Percentiles rank a stretch among this genome's conserved stretches.
phyloP scores from a whole-genome alignment of 2,797 vertebrate genomes.

The Sciurus vulgaris region DNA sequence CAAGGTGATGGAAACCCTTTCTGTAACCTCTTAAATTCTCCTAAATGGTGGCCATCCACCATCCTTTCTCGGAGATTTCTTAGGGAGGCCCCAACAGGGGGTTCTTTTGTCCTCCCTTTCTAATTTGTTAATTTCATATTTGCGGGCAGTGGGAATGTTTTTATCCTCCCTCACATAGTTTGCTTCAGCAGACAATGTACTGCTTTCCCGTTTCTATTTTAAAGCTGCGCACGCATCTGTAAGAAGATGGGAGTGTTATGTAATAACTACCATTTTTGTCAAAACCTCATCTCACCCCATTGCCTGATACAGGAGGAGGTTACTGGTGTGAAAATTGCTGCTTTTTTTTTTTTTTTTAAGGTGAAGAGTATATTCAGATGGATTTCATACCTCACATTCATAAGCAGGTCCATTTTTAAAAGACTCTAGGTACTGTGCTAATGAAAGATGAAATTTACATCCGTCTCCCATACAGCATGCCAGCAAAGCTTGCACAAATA shows the following conservation, averaged over 20 bases:
- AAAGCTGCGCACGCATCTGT: constrained; percentile 80
- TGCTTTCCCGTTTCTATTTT: constrained; percentile 75
- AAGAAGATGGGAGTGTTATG: constrained; percentile 80
- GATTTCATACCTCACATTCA: constrained; percentile 82
- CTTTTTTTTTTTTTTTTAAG: constrained; percentile 62
- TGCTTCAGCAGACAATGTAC: constrained; percentile 79
- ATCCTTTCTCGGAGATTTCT: background rate
- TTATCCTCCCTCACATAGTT: constrained; percentile 68
- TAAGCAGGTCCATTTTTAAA: constrained; percentile 76
- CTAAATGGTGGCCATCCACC: background rate
- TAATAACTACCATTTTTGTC: constrained; percentile 80
- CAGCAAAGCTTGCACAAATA: constrained; percentile 53
- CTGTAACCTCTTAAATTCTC: background rate
- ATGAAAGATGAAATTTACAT: constrained; percentile 77
- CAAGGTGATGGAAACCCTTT: background rate
- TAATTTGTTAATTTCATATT: constrained; percentile 72
- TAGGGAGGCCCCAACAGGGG: background rate
- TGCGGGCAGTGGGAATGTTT: constrained; percentile 69
- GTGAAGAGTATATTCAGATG: constrained; percentile 81
- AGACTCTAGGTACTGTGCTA: constrained; percentile 68
- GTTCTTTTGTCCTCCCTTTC: background rate
- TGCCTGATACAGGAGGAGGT: constrained; percentile 83
- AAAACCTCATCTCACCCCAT: constrained; percentile 83
- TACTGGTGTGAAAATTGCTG: constrained; percentile 83
- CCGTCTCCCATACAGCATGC: background rate